Conservation (phyloP, 2,113 vertebrate genomes). For the Balaeniceps rex region DNA sequence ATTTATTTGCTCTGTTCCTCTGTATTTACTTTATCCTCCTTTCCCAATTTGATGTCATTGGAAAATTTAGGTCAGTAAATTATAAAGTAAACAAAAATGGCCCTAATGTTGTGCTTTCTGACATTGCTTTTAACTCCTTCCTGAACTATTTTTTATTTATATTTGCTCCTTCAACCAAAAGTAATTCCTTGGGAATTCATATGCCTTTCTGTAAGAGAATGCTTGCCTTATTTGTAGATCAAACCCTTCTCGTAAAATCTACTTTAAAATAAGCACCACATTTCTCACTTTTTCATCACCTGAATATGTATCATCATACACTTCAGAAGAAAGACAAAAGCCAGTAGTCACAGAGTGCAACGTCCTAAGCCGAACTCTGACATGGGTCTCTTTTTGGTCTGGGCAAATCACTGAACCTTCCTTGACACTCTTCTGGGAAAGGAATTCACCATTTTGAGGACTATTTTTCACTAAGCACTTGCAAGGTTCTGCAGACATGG, state of each 20-base stretch:
- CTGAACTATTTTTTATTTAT: neutral
- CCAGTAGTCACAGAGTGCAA: neutral
- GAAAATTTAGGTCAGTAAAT: constrained; percentile 58
- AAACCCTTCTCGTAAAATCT: neutral
- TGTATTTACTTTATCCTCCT: constrained; percentile 45
- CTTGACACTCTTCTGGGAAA: neutral
- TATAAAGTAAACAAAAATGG: constrained; percentile 2
- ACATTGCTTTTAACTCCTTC: neutral
- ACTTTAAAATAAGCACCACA: neutral
- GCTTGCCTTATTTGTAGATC: neutral
- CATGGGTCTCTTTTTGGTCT: neutral
- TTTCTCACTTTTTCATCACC: neutral
- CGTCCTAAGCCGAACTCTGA: neutral
- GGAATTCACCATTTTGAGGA: neutral
- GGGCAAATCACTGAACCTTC: neutral
- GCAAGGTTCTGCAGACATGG: neutral
- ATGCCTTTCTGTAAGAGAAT: neutral
- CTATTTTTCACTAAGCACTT: neutral
- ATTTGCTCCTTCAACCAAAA: neutral
- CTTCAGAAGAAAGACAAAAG: neutral
- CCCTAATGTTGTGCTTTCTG: neutral
- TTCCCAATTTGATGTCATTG: neutral
- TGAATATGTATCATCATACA: neutral
- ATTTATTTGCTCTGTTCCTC: constrained; percentile 62
- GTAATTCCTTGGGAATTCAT: neutral